Percentiles rank a stretch among this genome's conserved stretches.
Evolutionary conservation across 2,113 vertebrate genomes (phyloP).

Genomic region (Zapornia atra): DNA sequence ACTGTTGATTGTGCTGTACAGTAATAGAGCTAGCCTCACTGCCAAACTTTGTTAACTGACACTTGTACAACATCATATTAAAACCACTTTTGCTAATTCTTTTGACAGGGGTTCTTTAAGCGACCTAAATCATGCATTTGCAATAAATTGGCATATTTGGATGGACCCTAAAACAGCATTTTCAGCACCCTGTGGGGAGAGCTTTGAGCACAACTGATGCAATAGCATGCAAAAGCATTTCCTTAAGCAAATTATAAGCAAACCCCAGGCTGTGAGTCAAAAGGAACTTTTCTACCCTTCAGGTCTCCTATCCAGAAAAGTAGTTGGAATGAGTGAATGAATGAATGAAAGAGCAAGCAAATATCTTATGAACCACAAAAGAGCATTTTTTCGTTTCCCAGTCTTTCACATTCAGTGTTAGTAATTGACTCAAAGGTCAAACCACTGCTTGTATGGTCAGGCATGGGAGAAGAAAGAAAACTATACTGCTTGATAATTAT

Average conservation of each 20-base stretch:
- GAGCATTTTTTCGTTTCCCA: not conserved
- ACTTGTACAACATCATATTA: too few relatives aligned
- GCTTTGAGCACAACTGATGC: rapidly evolving
- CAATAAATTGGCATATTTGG: too few relatives aligned
- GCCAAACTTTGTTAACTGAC: too few relatives aligned
- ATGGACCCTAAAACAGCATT: too few relatives aligned
- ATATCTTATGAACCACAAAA: not conserved
- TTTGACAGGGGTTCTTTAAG: too few relatives aligned
- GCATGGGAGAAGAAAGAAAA: not conserved
- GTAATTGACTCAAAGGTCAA: not conserved
- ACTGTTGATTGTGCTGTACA: too few relatives aligned
- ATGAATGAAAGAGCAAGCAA: not conserved
- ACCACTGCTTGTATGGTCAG: not conserved
- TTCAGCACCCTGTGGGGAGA: not conserved
- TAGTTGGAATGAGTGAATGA: not conserved
- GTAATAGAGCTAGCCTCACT: too few relatives aligned
- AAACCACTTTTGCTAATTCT: too few relatives aligned
- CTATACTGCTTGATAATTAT: not conserved
- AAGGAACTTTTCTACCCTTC: not conserved
- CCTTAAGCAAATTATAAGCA: not conserved
- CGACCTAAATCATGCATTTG: too few relatives aligned
- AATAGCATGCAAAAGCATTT: not conserved
- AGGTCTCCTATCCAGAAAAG: not conserved
- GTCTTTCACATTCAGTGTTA: not conserved
- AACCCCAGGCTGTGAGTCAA: not conserved